These are phyloP conservation scores for Dioctria rufipes DNA, from an alignment of 2,888 invertebrate genomes.

Conservation along the genomic window DNA sequence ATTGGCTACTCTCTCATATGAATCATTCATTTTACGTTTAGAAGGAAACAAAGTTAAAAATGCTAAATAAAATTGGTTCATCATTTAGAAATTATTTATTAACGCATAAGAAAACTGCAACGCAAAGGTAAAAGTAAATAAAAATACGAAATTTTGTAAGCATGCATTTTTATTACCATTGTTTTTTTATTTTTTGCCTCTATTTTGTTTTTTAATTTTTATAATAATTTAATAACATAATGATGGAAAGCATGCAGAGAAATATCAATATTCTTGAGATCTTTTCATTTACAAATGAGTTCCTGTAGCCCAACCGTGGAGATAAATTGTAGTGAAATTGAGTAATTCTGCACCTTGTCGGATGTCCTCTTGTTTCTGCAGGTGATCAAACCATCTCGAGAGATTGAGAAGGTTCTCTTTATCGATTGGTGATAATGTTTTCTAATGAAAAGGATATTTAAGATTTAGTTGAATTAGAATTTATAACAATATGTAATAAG, in stretches of 20 bases:
- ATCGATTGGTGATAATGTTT: conserved; percentile 76
- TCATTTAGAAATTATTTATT: conserved; percentile 35
- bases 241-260: not conserved
- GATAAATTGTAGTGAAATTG: conserved; percentile 70
- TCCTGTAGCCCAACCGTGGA: conserved; percentile 70
- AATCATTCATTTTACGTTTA: not conserved
- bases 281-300: conserved; percentile 66
- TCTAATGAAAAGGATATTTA: conserved; percentile 73
- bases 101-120: conserved; percentile 29
- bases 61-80: not conserved
- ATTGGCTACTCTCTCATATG: conserved; percentile 10
- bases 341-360: conserved; percentile 69
- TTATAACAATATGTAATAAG: too few species aligned
- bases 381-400: conserved; percentile 84
- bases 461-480: not conserved
- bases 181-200: not conserved
- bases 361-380: conserved; percentile 80
- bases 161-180: not conserved
- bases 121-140: conserved; percentile 38
- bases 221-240: too few species aligned
- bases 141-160: conserved; percentile 41
- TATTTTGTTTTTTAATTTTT: conserved; percentile 16
- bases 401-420: conserved; percentile 80
- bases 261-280: conserved; percentile 33
- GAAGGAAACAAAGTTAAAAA: not conserved